Base-by-base conservation (phyloP, 2,113 vertebrate genomes). In the Syrmaticus mikado region DNA sequence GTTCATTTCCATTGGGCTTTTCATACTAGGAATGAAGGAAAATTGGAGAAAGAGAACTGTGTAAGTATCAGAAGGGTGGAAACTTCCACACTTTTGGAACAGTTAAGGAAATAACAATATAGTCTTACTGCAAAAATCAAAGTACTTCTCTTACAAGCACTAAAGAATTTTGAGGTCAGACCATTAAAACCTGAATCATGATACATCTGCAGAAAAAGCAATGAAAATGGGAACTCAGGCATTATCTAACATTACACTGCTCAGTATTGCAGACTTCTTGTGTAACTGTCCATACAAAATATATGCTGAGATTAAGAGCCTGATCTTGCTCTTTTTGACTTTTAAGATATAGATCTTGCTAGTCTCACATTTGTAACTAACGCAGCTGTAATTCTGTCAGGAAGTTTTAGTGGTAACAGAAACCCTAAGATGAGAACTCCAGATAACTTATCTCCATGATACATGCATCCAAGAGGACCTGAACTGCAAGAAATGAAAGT, bases 341-440 rank as follows among this genome's bases (percentile, higher is more conserved):
- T 94, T 72, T 55, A 34, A 92, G 60, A 75, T 55, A 50, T 0
- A 81, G 46, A 71, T 74, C 66, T 81, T 71, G 40, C 71, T 77
- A 90, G 62, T 80, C 60, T 77, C 4, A 0, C 77, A 81, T 93
- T 95, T 89, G 71, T 71, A 80, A 91, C 61, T 57, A 89, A 84
- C 68, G 50, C 38, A 82, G 48, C 46, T 77, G 58, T 74, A 94
- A 87, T 82, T 83, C 92, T 95, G 61, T 84, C 72, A 84, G 20
- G 32, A 93, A 65, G 15, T 78, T 77, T 60, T 68, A 72, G 32
- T 85, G 65, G 79, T 86, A 92, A 89, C 38, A 87, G 75, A 91
- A 85, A 92, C 45, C 15, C 66, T 60, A 78, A 66, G 75, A 88
- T 55, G 61, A 83, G 77, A 94, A 79, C 41, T 76, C 36, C 36